Evolutionary conservation across 2,888 invertebrate species (phyloP).

Genomic region (Pterobdella sp.): DNA sequence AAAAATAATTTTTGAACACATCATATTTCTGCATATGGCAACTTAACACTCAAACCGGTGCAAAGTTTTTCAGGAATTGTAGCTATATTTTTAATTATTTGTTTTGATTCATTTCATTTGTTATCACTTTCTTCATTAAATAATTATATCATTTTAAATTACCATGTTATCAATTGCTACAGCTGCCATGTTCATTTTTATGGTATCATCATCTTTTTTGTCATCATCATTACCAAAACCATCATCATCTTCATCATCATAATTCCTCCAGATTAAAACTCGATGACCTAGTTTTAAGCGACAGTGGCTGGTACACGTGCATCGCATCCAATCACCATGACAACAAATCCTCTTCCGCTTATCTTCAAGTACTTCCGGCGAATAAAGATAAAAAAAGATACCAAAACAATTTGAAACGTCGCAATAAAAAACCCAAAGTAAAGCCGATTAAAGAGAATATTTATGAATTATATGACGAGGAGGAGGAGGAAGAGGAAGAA

Average conservation of each 20-base stretch:
- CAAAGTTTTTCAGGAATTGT: no score
- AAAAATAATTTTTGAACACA: no score
- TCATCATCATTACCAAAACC: no score
- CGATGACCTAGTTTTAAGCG: constrained; percentile 20
- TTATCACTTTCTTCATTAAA: background rate
- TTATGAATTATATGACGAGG: background rate
- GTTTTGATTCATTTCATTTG: background rate
- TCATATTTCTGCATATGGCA: no score
- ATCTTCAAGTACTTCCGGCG: constrained; percentile 17
- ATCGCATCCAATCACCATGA: constrained; percentile 19
- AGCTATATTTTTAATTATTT: no score
- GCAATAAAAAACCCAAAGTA: background rate
- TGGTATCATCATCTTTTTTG: no score
- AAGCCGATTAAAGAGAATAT: background rate
- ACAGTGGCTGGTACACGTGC: constrained; percentile 27
- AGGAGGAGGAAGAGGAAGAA: constrained; percentile 8
- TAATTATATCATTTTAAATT: background rate
- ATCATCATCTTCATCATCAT: background rate
- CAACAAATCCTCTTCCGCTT: constrained; percentile 20
- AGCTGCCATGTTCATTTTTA: no score
- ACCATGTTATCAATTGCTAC: no score
- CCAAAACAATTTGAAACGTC: background rate
- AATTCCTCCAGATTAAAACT: constrained; percentile 14
- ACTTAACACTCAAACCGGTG: no score
- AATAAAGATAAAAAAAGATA: constrained; percentile 5